Evolutionary conservation across 1,140 invertebrate species (phyloP), one percentile per base, ranked within the genome.

Genomic region (Cecropterus lyciades): DNA sequence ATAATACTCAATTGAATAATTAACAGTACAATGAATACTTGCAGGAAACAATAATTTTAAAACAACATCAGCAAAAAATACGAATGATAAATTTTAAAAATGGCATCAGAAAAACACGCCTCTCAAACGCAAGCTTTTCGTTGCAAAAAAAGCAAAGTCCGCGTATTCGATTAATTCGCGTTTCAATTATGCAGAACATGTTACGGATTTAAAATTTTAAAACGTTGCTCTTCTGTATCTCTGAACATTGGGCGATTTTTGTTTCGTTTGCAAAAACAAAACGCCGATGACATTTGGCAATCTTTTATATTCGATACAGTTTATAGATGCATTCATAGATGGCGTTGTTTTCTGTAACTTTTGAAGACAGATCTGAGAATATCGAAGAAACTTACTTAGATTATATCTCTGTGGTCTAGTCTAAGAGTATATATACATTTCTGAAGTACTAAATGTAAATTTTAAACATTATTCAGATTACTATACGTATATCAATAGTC

Each of bases 191-290:
- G 42, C 42, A 59, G 43, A 59, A 59, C 43, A 59, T 48, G 56
- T 59, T 17, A 48, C 56, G 10, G 43, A 59, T 59, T 59, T 59
- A 46, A 59, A 33, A 59, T 59, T 59, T 59, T 59, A 59, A 59
- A 59, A 46, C 24, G 9, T 48, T n/a, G 13, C 5, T 42, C 0
- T 46, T 48, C 14, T 33, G 42, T 13, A 17, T 40, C 37, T 56
- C 7, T 20, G 53, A 16, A 13, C 16, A 8, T 40, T 33, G 15
- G n/a, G 10, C 10, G 5, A 17, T 55, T 55, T 40, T 55, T 40
- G 30, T 55, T 16, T 5, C 15, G 3, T 13, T 15, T 10, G 33
- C 52, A 17, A 40, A 40, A 49, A 40, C 30, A 55, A 33, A 40
- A 33, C 30, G 52, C 51, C 2, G 0, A 40, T 40, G 51, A 53